Conservation (phyloP, 2,113 vertebrate genomes). For the Pangasianodon gigas region DNA sequence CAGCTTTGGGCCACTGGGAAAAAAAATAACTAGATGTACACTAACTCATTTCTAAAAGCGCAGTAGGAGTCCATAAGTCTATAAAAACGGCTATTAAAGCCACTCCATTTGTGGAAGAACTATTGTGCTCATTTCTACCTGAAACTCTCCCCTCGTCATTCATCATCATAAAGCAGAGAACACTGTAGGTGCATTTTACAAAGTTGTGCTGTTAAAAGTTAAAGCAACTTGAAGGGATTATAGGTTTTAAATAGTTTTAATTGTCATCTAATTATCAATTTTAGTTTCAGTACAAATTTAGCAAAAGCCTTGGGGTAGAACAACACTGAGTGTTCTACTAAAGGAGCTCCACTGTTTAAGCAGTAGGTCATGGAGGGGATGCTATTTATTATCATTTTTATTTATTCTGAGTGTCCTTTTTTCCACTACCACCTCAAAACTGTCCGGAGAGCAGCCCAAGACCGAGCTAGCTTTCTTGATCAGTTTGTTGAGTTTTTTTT, state of each 20-base stretch:
- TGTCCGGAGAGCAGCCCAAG: too few species aligned
- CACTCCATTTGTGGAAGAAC: neutral
- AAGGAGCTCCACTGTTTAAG: too few species aligned
- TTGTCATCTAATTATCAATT: neutral
- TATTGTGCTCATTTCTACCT: neutral
- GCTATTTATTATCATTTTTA: too few species aligned
- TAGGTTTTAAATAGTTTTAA: neutral
- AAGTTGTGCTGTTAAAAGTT: neutral
- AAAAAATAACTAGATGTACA: slow-evolving; percentile 28
- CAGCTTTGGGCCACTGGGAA: slow-evolving; percentile 6
- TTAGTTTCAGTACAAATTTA: neutral
- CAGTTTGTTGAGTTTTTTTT: too few species aligned
- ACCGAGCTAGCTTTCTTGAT: too few species aligned
- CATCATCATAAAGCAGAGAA: slow-evolving; percentile 9
- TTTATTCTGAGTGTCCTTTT: too few species aligned
- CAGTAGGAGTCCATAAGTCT: neutral
- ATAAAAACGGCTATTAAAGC: slow-evolving; percentile 10
- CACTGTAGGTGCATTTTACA: neutral
- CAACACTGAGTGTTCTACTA: neutral
- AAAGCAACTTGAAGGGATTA: neutral
- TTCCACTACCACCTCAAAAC: too few species aligned
- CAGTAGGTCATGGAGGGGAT: too few species aligned
- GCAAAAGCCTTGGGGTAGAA: neutral
- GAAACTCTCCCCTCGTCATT: neutral
- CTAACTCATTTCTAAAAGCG: slow-evolving; percentile 22